Evolutionary conservation across 64 coral and sea anemone species (phyloP).

Genomic region (Montipora foliosa): DNA sequence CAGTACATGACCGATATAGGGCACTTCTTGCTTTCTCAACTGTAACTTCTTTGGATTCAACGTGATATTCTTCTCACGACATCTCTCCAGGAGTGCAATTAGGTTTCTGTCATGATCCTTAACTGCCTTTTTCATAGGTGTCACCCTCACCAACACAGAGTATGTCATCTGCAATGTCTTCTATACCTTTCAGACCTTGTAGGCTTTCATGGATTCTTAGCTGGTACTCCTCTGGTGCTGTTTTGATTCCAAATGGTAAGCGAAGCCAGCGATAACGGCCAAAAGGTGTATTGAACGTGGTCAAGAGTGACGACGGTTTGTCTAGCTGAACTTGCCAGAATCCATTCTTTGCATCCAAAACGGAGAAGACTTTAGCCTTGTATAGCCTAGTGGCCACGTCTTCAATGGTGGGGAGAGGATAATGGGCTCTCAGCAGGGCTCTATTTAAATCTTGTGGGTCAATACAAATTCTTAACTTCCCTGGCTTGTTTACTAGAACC

Average conservation of each 20-base stretch:
- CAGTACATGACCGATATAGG: background rate
- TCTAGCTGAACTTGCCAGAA: slow-evolving; percentile 15
- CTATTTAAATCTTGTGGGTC: slow-evolving; percentile 35
- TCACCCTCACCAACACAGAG: slow-evolving; percentile 13
- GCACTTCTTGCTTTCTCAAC: slow-evolving; percentile 22
- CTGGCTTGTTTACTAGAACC: slow-evolving; percentile 24
- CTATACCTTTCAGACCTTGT: background rate
- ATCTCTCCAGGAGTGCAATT: background rate
- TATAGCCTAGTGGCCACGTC: background rate
- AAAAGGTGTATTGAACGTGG: slow-evolving; percentile 25
- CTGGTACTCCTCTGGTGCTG: background rate
- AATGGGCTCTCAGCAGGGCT: slow-evolving; percentile 9
- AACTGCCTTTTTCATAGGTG: background rate
- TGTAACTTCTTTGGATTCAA: background rate
- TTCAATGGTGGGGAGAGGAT: slow-evolving; percentile 45
- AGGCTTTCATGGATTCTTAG: background rate
- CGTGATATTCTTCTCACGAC: background rate
- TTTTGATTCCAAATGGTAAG: slow-evolving; percentile 17
- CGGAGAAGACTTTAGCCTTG: too few relatives aligned
- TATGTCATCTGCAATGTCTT: slow-evolving; percentile 38
- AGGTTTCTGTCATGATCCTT: slow-evolving; percentile 32
- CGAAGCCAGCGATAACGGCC: slow-evolving; percentile 40
- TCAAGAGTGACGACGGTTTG: background rate
- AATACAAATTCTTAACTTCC: slow-evolving; percentile 24
- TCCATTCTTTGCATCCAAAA: slow-evolving; percentile 14